Evolutionary conservation across 2,113 vertebrate genomes (phyloP).

Genomic region (Neolamprologus caudopunctatus): DNA sequence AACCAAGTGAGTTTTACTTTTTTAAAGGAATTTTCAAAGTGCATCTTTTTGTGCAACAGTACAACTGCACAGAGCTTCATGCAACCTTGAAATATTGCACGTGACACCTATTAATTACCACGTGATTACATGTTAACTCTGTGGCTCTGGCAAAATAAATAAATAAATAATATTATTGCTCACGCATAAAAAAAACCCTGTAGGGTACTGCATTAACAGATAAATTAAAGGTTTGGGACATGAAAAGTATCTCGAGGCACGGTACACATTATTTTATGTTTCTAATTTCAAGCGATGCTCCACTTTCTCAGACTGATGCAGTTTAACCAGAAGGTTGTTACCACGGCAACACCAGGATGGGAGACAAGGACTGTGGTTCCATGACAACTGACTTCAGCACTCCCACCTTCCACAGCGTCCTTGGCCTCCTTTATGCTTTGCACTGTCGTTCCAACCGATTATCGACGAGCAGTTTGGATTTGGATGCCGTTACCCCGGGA

Average conservation of each 20-base stretch:
- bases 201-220: background rate
- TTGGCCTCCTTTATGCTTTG: conserved; percentile 6
- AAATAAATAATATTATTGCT: background rate
- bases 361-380: conserved; percentile 58
- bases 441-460: background rate
- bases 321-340: conserved; percentile 69
- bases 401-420: conserved; percentile 16
- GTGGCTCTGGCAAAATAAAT: background rate
- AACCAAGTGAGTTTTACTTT: background rate
- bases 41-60: background rate
- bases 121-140: background rate
- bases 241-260: background rate
- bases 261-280: conserved; percentile 31
- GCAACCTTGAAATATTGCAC: background rate
- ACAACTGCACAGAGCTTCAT: background rate
- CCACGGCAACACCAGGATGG: conserved; percentile 59
- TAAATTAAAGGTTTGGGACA: background rate
- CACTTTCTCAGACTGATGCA: conserved; percentile 56
- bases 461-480: background rate
- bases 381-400: conserved; percentile 53
- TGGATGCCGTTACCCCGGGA: background rate
- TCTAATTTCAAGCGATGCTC: conserved; percentile 68
- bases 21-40: background rate
- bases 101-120: background rate
- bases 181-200: fast-evolving